A percentile compares a stretch with the other conserved stretches of the same genome.
Conservation (phyloP, 1,140 invertebrate species). For the Neodiprion pinetum region DNA sequence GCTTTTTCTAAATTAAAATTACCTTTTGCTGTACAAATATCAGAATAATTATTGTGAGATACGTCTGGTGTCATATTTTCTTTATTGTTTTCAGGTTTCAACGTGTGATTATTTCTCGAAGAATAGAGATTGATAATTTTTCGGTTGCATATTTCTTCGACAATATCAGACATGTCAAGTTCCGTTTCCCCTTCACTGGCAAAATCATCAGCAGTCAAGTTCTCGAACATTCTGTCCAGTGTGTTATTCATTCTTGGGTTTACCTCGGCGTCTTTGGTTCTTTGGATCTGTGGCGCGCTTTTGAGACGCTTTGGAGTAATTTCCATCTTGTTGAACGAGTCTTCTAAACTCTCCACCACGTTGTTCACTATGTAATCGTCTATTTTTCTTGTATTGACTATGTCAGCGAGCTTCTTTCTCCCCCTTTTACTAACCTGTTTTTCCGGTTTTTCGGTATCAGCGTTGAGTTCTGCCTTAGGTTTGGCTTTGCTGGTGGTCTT, state of each 20-base stretch:
- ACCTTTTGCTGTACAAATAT: too few species aligned
- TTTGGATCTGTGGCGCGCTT: constrained; percentile 40
- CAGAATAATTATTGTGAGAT: too few species aligned
- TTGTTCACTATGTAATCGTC: background rate
- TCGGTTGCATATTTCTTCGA: constrained; percentile 61
- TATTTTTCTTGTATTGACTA: constrained; percentile 24
- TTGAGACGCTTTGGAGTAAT: constrained; percentile 35
- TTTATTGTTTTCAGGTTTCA: too few species aligned
- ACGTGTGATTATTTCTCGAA: too few species aligned
- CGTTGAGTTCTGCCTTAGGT: constrained; percentile 48
- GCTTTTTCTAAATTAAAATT: too few species aligned
- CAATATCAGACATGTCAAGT: constrained; percentile 67
- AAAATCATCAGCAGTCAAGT: constrained; percentile 58
- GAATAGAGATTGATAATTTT: background rate
- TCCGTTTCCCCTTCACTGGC: constrained; percentile 56
- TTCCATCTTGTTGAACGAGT: constrained; percentile 39
- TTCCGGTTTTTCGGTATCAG: constrained; percentile 35
- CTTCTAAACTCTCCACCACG: constrained; percentile 33
- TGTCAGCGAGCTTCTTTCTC: constrained; percentile 12
- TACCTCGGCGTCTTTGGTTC: constrained; percentile 39
- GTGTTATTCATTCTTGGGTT: constrained; percentile 41
- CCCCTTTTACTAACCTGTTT: constrained; percentile 20
- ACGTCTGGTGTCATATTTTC: too few species aligned
- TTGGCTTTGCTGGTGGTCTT: constrained; percentile 52
- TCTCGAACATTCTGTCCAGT: constrained; percentile 47